Evolutionary conservation across 2,113 vertebrate species (phyloP).

Genomic region (Actenoides hombroni): DNA sequence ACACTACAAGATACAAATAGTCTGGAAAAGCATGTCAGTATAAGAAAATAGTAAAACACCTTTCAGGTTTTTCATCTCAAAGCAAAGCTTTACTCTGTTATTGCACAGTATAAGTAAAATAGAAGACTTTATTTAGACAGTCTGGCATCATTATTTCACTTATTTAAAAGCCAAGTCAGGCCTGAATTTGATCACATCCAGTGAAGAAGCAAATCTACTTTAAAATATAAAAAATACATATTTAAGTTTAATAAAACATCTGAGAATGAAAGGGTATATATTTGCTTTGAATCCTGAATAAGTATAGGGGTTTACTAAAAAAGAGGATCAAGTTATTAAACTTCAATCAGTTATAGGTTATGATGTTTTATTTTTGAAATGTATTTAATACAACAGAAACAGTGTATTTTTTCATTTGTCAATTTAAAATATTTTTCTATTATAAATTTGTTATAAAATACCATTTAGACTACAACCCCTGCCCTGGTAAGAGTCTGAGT

Average conservation of each 20-base stretch:
- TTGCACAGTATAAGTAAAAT: neutral
- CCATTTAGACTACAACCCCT: neutral
- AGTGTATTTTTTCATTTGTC: neutral
- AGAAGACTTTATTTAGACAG: neutral
- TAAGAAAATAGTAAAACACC: neutral
- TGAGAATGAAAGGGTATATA: neutral
- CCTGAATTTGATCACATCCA: neutral
- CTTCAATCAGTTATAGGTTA: neutral
- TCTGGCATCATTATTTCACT: neutral
- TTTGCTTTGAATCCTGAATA: conserved; percentile 5
- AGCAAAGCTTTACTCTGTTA: neutral
- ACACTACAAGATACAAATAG: neutral
- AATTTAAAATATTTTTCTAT: neutral
- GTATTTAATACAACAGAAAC: neutral
- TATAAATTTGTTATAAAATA: neutral
- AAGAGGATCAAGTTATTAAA: neutral
- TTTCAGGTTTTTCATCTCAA: neutral
- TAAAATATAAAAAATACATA: neutral
- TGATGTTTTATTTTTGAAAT: neutral
- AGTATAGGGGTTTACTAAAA: neutral
- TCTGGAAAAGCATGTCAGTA: neutral
- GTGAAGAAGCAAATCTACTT: neutral
- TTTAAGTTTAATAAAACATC: neutral
- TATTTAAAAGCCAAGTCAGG: neutral
- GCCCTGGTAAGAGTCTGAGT: neutral